Percentiles rank a stretch among this genome's conserved stretches.
phyloP scores from a whole-genome alignment of 1,140 invertebrate genomes.

The Hypothenemus hampei region DNA sequence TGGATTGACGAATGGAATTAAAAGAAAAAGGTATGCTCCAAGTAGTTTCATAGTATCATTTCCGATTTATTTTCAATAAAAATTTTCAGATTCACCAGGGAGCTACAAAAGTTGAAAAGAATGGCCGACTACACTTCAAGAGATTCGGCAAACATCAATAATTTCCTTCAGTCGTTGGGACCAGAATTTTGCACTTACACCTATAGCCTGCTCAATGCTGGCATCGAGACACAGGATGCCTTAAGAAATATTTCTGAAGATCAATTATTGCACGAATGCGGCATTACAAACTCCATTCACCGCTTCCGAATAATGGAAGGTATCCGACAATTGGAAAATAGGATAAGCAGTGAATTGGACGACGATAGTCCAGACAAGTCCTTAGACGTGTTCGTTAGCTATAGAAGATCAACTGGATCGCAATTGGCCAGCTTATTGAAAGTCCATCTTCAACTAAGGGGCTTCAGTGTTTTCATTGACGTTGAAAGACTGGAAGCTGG shows the following conservation, averaged over 20 bases:
- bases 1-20: slow-evolving; percentile 88
- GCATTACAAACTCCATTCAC: slow-evolving; percentile 92
- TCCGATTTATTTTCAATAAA: background rate
- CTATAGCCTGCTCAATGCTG: slow-evolving; percentile 92
- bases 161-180: slow-evolving; percentile 81
- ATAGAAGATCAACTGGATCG: slow-evolving; percentile 94
- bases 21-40: slow-evolving; percentile 70
- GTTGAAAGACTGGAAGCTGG: slow-evolving; percentile 93
- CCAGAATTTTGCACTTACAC: slow-evolving; percentile 94
- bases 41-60: too few relatives aligned
- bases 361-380: slow-evolving; percentile 80
- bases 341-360: slow-evolving; percentile 50
- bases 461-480: slow-evolving; percentile 93
- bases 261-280: slow-evolving; percentile 83
- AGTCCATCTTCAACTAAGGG: slow-evolving; percentile 91
- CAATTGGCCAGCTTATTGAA: slow-evolving; percentile 90
- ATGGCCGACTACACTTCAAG: slow-evolving; percentile 96
- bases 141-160: slow-evolving; percentile 86
- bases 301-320: slow-evolving; percentile 83
- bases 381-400: slow-evolving; percentile 97
- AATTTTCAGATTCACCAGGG: slow-evolving; percentile 78
- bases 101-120: slow-evolving; percentile 90
- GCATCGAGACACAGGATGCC: slow-evolving; percentile 79
- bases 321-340: slow-evolving; percentile 56
- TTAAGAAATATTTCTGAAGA: slow-evolving; percentile 82